phyloP scores from a whole-genome alignment of 2,113 vertebrate genomes.

The Aegithalos caudatus region DNA sequence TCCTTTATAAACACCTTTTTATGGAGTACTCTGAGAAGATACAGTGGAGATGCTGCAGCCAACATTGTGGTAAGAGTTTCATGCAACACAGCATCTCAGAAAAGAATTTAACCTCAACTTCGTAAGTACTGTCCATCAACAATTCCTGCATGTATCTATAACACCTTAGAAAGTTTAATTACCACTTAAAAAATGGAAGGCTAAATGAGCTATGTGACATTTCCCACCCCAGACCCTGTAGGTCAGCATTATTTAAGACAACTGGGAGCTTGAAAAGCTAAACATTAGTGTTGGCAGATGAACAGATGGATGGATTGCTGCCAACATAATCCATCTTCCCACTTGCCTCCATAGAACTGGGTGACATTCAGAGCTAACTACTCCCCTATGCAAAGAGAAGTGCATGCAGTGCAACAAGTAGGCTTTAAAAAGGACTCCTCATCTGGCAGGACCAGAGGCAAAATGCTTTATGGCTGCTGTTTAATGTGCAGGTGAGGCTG shows the following conservation, averaged over 20 bases:
- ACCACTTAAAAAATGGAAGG: slow-evolving; percentile 33
- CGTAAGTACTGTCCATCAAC: not conserved
- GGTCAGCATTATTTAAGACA: slow-evolving; percentile 67
- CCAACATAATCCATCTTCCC: slow-evolving; percentile 58
- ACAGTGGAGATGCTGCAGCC: not conserved
- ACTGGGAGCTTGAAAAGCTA: slow-evolving; percentile 40
- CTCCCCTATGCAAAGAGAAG: slow-evolving; percentile 27
- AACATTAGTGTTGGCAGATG: slow-evolving; percentile 60
- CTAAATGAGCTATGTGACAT: slow-evolving; percentile 49
- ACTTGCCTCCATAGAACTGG: slow-evolving; percentile 12
- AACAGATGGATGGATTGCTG: slow-evolving; percentile 62
- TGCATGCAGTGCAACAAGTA: not conserved
- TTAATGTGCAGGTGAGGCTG: not conserved
- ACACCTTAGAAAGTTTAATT: slow-evolving; percentile 51
- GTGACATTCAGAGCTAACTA: slow-evolving; percentile 58
- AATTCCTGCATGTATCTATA: not conserved
- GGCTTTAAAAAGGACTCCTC: slow-evolving; percentile 29
- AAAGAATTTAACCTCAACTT: not conserved
- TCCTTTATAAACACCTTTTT: not conserved
- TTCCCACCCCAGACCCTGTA: slow-evolving; percentile 51
- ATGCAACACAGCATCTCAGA: not conserved
- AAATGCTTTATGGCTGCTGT: slow-evolving; percentile 15
- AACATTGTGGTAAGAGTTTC: not conserved
- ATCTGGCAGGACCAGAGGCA: not conserved
- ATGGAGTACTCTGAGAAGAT: not conserved